Base-by-base conservation (phyloP, 2,113 vertebrate genomes). In the Camelus dromedarius region DNA sequence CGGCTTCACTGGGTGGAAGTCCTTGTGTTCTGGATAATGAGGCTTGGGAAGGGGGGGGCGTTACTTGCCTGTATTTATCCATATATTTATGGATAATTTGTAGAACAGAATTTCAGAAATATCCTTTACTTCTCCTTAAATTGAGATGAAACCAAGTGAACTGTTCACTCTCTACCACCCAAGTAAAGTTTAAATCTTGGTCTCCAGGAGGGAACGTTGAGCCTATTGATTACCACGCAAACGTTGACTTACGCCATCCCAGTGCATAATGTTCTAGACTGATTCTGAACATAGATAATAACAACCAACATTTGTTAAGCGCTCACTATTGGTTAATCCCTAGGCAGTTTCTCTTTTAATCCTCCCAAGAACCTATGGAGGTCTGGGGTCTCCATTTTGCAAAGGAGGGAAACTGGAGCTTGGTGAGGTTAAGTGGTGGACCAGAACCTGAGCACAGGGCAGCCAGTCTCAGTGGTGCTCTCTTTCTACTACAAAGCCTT, bases 41-140 rank as follows among this genome's bases (percentile, higher is more conserved):
- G 38, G 38, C 18, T 2, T 35, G 20, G 9, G 8, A 9, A 15
- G 3, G 24, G 6, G 6, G 15, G 22, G n/a, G 20, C 69, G 38
- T 64, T 88, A 42, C 73, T 72, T 86, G 1, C 26, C 73, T 30
- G 42, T 60, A 69, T 83, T 75, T 94, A 80, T 46, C 56, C 32
- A 50, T 64, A 4, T 82, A 67, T 54, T 69, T 79, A 70, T 76
- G 4, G 6, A 15, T 52, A 70, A 60, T 64, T 35, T 73, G 12
- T 46, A 96, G n/a, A 90, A 42, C 30, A 88, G 19, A 76, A 58
- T 85, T 58, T 20, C 18, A 85, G 35, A 84, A 88, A 81, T 83
- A 91, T 42, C 60, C 32, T 69, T 82, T 67, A 30, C 38, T 87
- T 66, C 24, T 81, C 26, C 72, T 93, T 82, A 60, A 77, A 64